Conservation (phyloP, 2,797 vertebrate genomes). For the Linurgus olivaceus region DNA sequence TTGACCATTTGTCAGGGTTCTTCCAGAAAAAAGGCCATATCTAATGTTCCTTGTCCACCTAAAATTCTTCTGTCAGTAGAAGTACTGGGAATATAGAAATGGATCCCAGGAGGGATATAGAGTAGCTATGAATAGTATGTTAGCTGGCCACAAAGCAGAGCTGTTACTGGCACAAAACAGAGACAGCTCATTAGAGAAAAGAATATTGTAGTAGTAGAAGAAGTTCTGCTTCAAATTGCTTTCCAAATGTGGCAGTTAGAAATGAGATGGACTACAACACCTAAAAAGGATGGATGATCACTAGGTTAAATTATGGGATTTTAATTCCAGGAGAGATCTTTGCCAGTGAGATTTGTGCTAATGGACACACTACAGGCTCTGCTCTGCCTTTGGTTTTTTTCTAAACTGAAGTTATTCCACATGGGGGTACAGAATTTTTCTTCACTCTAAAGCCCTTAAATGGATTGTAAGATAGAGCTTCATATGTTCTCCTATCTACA, state of each 20-base stretch:
- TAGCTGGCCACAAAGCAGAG: constrained; percentile 44
- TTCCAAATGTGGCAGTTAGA: constrained; percentile 46
- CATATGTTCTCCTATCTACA: background rate
- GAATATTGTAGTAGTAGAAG: constrained; percentile 20
- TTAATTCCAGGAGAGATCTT: background rate
- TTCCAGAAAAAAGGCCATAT: background rate
- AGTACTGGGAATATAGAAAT: constrained; percentile 15
- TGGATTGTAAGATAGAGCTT: background rate
- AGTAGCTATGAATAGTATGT: constrained; percentile 31
- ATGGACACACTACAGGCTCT: background rate
- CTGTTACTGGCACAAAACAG: constrained; percentile 54
- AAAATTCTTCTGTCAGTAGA: constrained; percentile 32
- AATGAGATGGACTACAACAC: background rate
- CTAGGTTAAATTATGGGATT: background rate
- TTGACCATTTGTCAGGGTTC: background rate
- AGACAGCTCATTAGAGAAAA: constrained; percentile 48
- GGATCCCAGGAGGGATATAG: constrained; percentile 25
- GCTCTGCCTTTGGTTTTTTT: background rate
- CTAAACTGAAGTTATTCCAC: background rate
- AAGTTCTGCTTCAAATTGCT: constrained; percentile 28
- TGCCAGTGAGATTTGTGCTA: background rate
- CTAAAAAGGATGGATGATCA: constrained; percentile 19
- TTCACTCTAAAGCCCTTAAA: background rate
- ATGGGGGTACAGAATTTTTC: background rate
- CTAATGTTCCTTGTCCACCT: constrained; percentile 11